Evolutionary conservation across 2,113 vertebrate species (phyloP).

Genomic region (Hippocampus comes): DNA sequence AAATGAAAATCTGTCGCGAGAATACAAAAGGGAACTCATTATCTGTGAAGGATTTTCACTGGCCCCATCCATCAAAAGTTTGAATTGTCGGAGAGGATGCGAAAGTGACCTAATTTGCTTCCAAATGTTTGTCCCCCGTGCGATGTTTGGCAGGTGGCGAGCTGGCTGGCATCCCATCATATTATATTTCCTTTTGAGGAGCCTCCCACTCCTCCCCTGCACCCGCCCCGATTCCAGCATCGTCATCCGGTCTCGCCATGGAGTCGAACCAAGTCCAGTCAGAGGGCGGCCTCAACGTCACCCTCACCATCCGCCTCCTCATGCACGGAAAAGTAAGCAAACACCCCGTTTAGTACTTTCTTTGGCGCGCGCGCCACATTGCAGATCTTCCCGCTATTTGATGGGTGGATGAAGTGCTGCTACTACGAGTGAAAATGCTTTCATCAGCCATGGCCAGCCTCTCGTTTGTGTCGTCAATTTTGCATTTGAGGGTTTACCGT

Average conservation of each 20-base stretch:
- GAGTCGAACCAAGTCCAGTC: slow-evolving; percentile 92
- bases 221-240: slow-evolving; percentile 17
- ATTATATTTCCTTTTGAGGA: slow-evolving; percentile 48
- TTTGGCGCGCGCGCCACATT: no score
- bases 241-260: slow-evolving; percentile 69
- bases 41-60: no score
- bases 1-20: no score
- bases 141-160: slow-evolving; percentile 71
- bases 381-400: no score
- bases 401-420: no score
- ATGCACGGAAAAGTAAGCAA: slow-evolving; percentile 97
- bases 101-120: no score
- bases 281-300: slow-evolving; percentile 94
- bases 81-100: neutral
- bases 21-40: no score
- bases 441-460: no score
- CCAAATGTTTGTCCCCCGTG: slow-evolving; percentile 2
- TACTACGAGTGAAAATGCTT: neutral
- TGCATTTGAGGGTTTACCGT: no score
- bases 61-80: no score
- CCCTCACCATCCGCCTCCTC: slow-evolving; percentile 94
- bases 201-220: neutral
- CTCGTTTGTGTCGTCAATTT: no score
- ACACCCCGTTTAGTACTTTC: neutral
- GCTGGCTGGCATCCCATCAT: slow-evolving; percentile 68